Base-by-base conservation (phyloP, 2,113 vertebrate species). In the Bombycilla garrulus region DNA sequence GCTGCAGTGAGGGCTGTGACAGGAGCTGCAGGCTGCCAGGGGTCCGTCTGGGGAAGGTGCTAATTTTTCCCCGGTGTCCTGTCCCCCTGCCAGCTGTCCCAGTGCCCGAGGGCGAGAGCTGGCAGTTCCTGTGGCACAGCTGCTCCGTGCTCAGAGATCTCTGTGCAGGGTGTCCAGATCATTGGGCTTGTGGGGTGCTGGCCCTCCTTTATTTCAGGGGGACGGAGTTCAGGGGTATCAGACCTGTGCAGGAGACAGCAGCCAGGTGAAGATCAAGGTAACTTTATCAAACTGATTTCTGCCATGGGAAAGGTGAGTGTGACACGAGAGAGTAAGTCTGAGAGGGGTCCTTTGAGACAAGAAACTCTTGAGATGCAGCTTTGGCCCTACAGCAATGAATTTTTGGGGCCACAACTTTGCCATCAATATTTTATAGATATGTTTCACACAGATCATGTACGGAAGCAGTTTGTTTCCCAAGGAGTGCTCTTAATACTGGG, bases 81-180 rank as follows among this genome's bases (percentile, higher is more conserved):
- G 71, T 90, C 51, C 90, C 71, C 33, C 72, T 94, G 84, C 89
- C 93, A 86, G 69, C 36, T 94, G 87, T 93, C 77, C 86, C 38
- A 7, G 28, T 91, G 83, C 91, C 94, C 10, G 28, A 64, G 72
- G 33, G 16, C 51, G 86, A 84, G 57, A 86, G 95, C 69, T 92
- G 91, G 80, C 91, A 78, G 65, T 58, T 93, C 85, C 61, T 84
- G 90, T 71, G 91, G 60, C 86, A 88, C 66, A 7, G 62, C 57
- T 66, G 92, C 86, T 91, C 86, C 35, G 0, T 10, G 51, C 92
- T 61, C 48, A 3, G 19, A 20, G 31, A 81, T 74, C 64, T 88
- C 77, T 29, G 29, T 19, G 47, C 92, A 42, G 56, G 24, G 28
- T 93, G 90, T 86, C 64, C 94, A 78, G 56, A 66, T 86, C 83